Evolutionary conservation across 2,888 invertebrate species (phyloP).

Genomic region (Sesamia inferens): DNA sequence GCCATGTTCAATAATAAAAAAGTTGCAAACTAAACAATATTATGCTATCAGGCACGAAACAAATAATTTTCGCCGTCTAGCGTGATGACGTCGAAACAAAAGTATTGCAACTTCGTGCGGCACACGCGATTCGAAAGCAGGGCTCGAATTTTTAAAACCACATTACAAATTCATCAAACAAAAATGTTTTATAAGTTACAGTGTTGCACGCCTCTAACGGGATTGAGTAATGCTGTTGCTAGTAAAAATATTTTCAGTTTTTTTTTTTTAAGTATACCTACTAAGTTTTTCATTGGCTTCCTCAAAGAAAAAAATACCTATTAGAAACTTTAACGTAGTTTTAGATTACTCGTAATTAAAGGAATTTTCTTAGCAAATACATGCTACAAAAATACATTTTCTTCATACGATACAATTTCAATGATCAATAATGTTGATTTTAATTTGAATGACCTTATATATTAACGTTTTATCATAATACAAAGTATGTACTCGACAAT

Average conservation of each 20-base stretch:
- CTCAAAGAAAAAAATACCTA: background rate
- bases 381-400: background rate
- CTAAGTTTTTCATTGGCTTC: background rate
- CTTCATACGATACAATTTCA: background rate
- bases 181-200: slow-evolving; percentile 12
- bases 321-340: background rate
- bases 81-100: slow-evolving; percentile 77
- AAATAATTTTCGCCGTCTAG: slow-evolving; percentile 76
- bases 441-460: too few species aligned
- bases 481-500: background rate
- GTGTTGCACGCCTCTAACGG: slow-evolving; percentile 2
- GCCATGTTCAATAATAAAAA: slow-evolving; percentile 48
- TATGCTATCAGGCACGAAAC: slow-evolving; percentile 59
- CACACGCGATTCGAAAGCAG: slow-evolving; percentile 68
- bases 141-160: slow-evolving; percentile 51
- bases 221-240: background rate
- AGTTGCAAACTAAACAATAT: slow-evolving; percentile 54
- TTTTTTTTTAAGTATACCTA: background rate
- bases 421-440: background rate
- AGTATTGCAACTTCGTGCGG: slow-evolving; percentile 64
- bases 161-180: slow-evolving; percentile 38
- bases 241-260: background rate
- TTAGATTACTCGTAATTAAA: background rate
- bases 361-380: background rate
- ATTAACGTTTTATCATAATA: too few species aligned